These are phyloP conservation scores for Acanthopagrus latus DNA, from an alignment of 2,797 vertebrate species.

Conservation along the genomic window DNA sequence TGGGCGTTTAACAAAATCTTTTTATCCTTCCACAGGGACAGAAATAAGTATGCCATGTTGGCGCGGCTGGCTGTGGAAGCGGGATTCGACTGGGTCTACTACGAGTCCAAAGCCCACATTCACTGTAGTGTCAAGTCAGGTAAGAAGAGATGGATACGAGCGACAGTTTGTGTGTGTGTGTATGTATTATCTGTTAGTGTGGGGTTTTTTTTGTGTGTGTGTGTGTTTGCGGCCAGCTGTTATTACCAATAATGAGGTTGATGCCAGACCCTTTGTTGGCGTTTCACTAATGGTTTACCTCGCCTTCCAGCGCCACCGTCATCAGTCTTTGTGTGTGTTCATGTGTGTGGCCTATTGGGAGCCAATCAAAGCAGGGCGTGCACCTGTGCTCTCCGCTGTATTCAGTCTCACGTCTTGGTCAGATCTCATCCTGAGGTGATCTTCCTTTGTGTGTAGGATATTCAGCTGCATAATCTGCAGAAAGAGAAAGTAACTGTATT, in stretches of 20 bases:
- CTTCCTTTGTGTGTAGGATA: conserved; percentile 17
- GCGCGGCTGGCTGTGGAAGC: conserved; percentile 97
- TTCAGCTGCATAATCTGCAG: neutral
- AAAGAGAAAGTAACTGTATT: neutral
- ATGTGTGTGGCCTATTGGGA: conserved; percentile 72
- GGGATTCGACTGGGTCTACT: conserved; percentile 99
- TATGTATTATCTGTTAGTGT: conserved; percentile 10
- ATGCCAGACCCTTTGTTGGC: conserved; percentile 44
- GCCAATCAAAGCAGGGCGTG: conserved; percentile 77
- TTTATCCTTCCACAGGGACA: conserved; percentile 68
- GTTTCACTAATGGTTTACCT: conserved; percentile 46
- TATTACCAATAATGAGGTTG: conserved; percentile 64
- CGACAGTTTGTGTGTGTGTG: conserved; percentile 5
- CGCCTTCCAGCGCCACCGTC: conserved; percentile 23
- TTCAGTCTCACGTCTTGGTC: conserved; percentile 25
- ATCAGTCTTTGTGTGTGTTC: conserved; percentile 31
- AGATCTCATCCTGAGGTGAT: conserved; percentile 3
- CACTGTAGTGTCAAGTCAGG: conserved; percentile 99
- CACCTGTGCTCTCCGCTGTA: conserved; percentile 72
- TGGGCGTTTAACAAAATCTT: too few species aligned
- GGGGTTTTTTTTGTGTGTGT: conserved; percentile 33
- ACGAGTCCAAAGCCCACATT: conserved; percentile 97
- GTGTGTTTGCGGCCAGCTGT: conserved; percentile 46
- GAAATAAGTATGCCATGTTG: conserved; percentile 96
- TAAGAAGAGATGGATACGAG: conserved; percentile 77